Evolutionary conservation across 1,140 invertebrate genomes (phyloP), one percentile per base, ranked within the genome.

Genomic region (Sycophaga agraensis): DNA sequence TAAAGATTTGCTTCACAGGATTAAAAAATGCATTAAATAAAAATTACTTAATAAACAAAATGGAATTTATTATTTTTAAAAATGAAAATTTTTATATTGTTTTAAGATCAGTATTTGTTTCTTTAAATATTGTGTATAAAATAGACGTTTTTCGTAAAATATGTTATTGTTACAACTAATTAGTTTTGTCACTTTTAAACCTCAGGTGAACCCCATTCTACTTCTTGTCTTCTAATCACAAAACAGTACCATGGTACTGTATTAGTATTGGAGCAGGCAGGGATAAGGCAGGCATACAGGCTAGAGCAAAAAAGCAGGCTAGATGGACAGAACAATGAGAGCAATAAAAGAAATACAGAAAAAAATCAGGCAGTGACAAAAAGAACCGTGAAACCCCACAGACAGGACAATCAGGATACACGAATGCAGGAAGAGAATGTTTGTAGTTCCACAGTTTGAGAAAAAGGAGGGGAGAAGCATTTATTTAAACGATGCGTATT

Each of bases 141-240:
- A 48, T 48, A 40, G 59, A 48, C 50, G 59, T 61, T 31, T 50
- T 5, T 61, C 26, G 43, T 61, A 55, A 45, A 21, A 35, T 53
- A 59, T 17, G 43, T 26, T 60, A 53, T 45, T 60, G n/a, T 34
- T 17, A 21, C 35, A 50, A 62, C 59, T 62, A 62, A 62, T 19
- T 62, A 74, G 75, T 78, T 78, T 79, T 81, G 71, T 79, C 70
- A 81, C 70, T 80, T 80, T 81, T 80, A 59, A 80, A 81, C 78
- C 79, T 79, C 77, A 81, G 79, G 79, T 81, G 77, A 80, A 70
- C 68, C 75, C 75, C 45, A 63, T 57, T 63, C 61, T 79, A 77
- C 78, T 76, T 77, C 76, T 81, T 79, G 79, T 79, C 79, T 78
- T 78, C 77, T 80, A 80, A 75, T 79, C 75, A 69, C 67, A 50